A percentile compares a stretch with the other conserved stretches of the same genome.
These are phyloP conservation scores for Clepsis dumicolana DNA, from an alignment of 2,888 invertebrate species.

Conservation along the genomic window DNA sequence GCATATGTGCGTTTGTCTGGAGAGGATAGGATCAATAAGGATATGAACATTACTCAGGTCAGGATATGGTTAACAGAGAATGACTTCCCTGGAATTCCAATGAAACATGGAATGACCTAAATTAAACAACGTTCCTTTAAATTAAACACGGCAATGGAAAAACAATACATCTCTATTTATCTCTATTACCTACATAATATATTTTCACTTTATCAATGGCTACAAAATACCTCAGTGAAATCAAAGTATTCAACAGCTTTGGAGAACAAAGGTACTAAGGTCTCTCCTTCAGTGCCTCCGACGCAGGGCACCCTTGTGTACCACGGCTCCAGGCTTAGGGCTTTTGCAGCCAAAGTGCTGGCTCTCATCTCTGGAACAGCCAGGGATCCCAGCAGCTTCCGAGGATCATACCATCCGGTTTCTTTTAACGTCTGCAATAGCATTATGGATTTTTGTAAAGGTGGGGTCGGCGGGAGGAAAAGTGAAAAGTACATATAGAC, in stretches of 20 bases:
- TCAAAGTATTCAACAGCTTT: conserved; percentile 77
- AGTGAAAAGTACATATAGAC: neutral
- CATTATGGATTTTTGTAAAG: neutral
- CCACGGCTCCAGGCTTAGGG: conserved; percentile 72
- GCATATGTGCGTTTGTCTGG: conserved; percentile 71
- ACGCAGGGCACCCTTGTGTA: conserved; percentile 78
- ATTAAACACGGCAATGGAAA: neutral
- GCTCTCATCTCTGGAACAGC: conserved; percentile 81
- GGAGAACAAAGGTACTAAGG: conserved; percentile 77
- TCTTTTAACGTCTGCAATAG: conserved; percentile 71
- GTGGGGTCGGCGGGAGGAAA: neutral
- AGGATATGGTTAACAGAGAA: no score
- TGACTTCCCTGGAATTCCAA: no score
- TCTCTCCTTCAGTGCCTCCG: conserved; percentile 74
- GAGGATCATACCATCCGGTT: conserved; percentile 76
- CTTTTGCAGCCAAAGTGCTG: conserved; percentile 75
- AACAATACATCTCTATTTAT: no score
- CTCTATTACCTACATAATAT: neutral
- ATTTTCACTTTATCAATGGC: neutral
- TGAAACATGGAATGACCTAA: no score
- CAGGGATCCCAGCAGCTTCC: conserved; percentile 72
- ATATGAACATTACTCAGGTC: no score
- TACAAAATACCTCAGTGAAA: conserved; percentile 69
- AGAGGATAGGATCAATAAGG: conserved; percentile 26
- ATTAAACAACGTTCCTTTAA: no score